Percentiles rank a stretch among this genome's conserved stretches.
These are phyloP conservation scores for Chiroxiphia lanceolata DNA, from an alignment of 2,797 vertebrate genomes.

Conservation along the genomic window DNA sequence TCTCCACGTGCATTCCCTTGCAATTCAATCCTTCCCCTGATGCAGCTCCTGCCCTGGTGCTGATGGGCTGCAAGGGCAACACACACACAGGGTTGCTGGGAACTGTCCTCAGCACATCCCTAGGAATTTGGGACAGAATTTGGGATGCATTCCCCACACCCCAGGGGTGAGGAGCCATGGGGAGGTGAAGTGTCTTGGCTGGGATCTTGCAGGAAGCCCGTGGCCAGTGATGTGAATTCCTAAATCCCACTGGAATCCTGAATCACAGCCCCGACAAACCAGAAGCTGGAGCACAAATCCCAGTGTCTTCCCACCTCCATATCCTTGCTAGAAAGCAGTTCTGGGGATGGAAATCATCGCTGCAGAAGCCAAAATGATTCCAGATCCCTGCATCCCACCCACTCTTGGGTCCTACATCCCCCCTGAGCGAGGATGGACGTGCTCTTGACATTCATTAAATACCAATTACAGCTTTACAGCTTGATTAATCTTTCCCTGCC, in stretches of 20 bases:
- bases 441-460: neutral
- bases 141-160: neutral
- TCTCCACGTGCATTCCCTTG: neutral
- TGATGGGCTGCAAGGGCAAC: neutral
- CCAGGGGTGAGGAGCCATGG: neutral
- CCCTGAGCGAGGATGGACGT: neutral
- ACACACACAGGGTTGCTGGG: neutral
- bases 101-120: neutral
- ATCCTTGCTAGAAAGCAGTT: neutral
- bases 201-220: neutral
- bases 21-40: neutral
- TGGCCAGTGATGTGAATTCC: neutral
- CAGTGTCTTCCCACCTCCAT: neutral
- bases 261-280: neutral
- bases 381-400: neutral
- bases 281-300: neutral
- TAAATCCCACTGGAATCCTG: neutral
- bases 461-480: neutral
- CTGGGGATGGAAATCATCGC: neutral
- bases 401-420: neutral
- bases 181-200: neutral
- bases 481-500: neutral
- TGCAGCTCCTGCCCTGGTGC: neutral
- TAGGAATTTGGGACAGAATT: neutral
- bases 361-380: neutral